Conservation (phyloP, 1,140 invertebrate species). For the Calephelis nemesis region DNA sequence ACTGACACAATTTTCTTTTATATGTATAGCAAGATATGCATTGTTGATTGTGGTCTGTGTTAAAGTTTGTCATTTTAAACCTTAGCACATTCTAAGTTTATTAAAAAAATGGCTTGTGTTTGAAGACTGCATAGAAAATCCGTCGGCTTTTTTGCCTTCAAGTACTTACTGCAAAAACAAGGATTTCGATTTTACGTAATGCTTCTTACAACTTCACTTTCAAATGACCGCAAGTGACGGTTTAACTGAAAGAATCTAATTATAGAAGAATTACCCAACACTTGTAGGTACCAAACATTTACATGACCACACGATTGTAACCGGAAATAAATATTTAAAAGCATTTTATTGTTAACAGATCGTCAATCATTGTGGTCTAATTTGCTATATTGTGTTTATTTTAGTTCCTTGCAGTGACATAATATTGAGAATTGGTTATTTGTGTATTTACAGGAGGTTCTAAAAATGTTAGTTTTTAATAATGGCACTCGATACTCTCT, state of each 20-base stretch:
- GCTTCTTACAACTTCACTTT: slow-evolving; percentile 34
- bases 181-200: slow-evolving; percentile 31
- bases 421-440: not conserved
- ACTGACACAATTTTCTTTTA: no score
- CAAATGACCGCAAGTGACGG: slow-evolving; percentile 38
- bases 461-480: no score
- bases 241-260: slow-evolving; percentile 40
- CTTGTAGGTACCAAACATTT: slow-evolving; percentile 23
- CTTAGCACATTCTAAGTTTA: no score
- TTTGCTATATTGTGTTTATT: slow-evolving; percentile 4
- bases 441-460: not conserved
- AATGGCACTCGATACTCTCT: no score
- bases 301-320: not conserved
- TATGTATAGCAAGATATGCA: no score
- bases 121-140: no score
- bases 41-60: no score
- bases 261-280: slow-evolving; percentile 32
- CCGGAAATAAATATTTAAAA: slow-evolving; percentile 22
- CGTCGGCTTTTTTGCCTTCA: no score
- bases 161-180: not conserved
- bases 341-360: slow-evolving; percentile 10
- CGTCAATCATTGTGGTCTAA: not conserved
- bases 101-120: no score
- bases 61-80: no score
- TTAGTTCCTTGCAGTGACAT: not conserved